phyloP scores from a whole-genome alignment of 2,888 invertebrate species.

The Scaptomyza flava region DNA sequence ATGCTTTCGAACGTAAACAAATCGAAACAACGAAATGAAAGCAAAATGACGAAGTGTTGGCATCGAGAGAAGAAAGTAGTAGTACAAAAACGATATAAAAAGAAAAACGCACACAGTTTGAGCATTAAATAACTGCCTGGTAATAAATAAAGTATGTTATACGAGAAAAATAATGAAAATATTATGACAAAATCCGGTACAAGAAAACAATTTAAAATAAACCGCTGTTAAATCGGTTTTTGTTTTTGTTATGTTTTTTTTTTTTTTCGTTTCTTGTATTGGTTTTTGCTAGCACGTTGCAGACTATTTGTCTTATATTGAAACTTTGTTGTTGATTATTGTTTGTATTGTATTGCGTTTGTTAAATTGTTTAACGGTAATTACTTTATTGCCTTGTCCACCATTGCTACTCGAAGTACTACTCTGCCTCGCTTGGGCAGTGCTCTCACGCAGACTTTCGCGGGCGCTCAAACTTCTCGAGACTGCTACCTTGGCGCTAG shows the following conservation, averaged over 20 bases:
- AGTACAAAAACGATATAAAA: slow-evolving; percentile 41
- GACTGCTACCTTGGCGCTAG: slow-evolving; percentile 86
- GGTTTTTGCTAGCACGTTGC: slow-evolving; percentile 28
- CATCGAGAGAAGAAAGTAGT: slow-evolving; percentile 61
- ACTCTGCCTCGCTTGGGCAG: slow-evolving; percentile 84
- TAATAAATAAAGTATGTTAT: slow-evolving; percentile 7
- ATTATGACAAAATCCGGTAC: slow-evolving; percentile 41
- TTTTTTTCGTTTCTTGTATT: slow-evolving; percentile 32
- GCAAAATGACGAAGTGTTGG: slow-evolving; percentile 63
- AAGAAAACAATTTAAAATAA: slow-evolving; percentile 27
- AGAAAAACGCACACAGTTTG: slow-evolving; percentile 38
- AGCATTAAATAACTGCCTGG: slow-evolving; percentile 46
- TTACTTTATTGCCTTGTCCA: slow-evolving; percentile 85
- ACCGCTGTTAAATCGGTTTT: background rate
- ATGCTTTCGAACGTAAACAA: slow-evolving; percentile 68
- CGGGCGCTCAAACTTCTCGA: slow-evolving; percentile 87
- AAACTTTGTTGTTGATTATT: slow-evolving; percentile 13
- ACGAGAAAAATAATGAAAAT: slow-evolving; percentile 2
- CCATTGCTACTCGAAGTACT: slow-evolving; percentile 85
- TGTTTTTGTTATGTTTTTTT: background rate
- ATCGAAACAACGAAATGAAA: slow-evolving; percentile 58
- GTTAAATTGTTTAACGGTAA: slow-evolving; percentile 61
- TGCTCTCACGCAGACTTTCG: slow-evolving; percentile 85
- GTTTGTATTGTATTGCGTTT: slow-evolving; percentile 28
- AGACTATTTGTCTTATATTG: slow-evolving; percentile 10